These are phyloP conservation scores for Varanus salvator DNA, from an alignment of 2,113 vertebrate genomes.

Conservation along the genomic window DNA sequence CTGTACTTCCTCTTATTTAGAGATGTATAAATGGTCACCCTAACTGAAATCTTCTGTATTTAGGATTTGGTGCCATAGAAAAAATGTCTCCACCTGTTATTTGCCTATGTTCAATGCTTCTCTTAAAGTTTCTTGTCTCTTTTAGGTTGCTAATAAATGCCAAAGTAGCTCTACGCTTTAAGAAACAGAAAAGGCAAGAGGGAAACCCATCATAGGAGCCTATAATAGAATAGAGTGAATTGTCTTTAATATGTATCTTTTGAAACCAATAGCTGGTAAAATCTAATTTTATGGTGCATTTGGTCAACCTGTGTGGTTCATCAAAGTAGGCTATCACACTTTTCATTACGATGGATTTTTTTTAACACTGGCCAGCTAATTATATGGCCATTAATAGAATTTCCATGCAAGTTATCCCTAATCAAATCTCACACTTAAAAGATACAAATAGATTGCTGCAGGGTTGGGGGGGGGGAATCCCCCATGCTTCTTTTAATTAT, in stretches of 20 bases:
- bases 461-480: neutral
- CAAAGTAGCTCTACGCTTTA: neutral
- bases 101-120: neutral
- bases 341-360: neutral
- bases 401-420: conserved; percentile 43
- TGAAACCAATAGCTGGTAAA: neutral
- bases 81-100: neutral
- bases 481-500: conserved; percentile 38
- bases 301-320: conserved; percentile 14
- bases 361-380: neutral
- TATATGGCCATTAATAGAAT: conserved; percentile 42
- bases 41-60: neutral
- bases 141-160: neutral
- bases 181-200: neutral
- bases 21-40: too few species aligned
- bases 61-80: too few species aligned
- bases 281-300: conserved; percentile 24
- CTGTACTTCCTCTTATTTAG: neutral
- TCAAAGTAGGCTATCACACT: neutral
- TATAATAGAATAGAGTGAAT: rapidly evolving
- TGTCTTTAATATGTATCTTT: neutral
- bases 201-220: neutral
- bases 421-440: conserved; percentile 1
- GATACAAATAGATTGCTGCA: conserved; percentile 10
- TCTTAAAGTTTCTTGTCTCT: neutral